phyloP scores from a whole-genome alignment of 2,797 vertebrate genomes.

The Tinamus major region DNA sequence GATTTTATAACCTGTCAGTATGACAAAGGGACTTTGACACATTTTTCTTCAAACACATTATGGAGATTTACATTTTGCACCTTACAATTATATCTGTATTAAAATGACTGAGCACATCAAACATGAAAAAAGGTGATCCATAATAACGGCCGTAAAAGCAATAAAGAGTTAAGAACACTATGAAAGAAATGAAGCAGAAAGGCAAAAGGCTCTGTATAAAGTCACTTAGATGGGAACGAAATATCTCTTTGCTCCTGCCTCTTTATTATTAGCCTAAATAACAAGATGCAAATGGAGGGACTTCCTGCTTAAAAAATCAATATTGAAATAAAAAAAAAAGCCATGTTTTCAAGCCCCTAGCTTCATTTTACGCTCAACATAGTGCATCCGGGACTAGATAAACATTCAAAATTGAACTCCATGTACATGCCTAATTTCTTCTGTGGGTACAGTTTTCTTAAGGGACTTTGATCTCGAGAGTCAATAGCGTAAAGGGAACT shows the following conservation, averaged over 20 bases:
- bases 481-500: not conserved
- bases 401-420: not conserved
- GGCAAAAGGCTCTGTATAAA: slow-evolving; percentile 17
- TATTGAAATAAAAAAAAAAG: slow-evolving; percentile 35
- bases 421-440: not conserved
- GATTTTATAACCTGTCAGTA: slow-evolving; percentile 68
- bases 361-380: slow-evolving; percentile 31
- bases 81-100: slow-evolving; percentile 66
- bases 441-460: not conserved
- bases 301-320: slow-evolving; percentile 43
- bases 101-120: slow-evolving; percentile 61
- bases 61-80: slow-evolving; percentile 65
- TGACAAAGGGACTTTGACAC: slow-evolving; percentile 69
- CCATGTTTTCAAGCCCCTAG: not conserved
- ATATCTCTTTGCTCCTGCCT: not conserved
- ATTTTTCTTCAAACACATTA: slow-evolving; percentile 55
- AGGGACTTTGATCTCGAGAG: not conserved
- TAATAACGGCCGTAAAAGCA: slow-evolving; percentile 47
- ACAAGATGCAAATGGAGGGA: slow-evolving; percentile 2
- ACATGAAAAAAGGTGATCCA: slow-evolving; percentile 39
- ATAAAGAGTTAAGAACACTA: slow-evolving; percentile 54
- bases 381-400: not conserved
- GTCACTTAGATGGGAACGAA: not conserved
- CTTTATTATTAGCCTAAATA: slow-evolving; percentile 39
- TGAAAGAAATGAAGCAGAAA: slow-evolving; percentile 50